Conservation (phyloP, 2,797 vertebrate genomes). For the Champsocephalus gunnari region DNA sequence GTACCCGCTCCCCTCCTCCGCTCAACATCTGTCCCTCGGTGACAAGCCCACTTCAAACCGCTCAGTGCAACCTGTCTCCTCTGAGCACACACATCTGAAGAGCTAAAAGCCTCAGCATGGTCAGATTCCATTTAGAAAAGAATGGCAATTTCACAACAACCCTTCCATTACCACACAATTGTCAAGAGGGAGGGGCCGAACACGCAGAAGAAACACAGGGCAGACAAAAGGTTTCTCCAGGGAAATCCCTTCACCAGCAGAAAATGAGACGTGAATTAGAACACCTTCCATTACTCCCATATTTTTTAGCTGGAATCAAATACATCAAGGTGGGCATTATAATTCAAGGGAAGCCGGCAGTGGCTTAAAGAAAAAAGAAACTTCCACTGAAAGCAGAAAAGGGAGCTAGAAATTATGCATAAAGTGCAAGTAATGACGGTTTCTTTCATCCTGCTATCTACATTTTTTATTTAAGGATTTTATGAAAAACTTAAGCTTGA, state of each 20-base stretch:
- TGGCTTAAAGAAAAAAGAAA: constrained; percentile 42
- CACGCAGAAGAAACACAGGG: constrained; percentile 48
- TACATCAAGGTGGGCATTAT: constrained; percentile 72
- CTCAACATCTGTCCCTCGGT: constrained; percentile 72
- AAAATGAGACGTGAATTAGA: constrained; percentile 77
- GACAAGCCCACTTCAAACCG: constrained; percentile 79
- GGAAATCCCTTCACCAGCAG: constrained; percentile 77
- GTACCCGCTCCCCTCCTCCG: constrained; percentile 49
- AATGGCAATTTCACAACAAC: constrained; percentile 81
- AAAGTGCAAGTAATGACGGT: constrained; percentile 56
- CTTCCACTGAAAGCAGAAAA: constrained; percentile 43
- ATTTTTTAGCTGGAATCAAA: constrained; percentile 78
- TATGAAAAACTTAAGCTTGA: constrained; percentile 42
- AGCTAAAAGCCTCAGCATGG: constrained; percentile 75
- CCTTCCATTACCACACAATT: constrained; percentile 79
- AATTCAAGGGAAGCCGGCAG: constrained; percentile 60
- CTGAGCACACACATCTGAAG: constrained; percentile 72
- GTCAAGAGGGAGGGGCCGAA: constrained; percentile 66
- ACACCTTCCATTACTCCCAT: constrained; percentile 76
- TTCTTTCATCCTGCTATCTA: constrained; percentile 62
- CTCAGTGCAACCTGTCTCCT: constrained; percentile 71
- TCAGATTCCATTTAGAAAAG: constrained; percentile 79
- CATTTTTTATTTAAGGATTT: constrained; percentile 57
- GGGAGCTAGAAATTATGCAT: constrained; percentile 45
- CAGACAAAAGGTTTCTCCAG: constrained; percentile 68